Evolutionary conservation across 2,113 vertebrate species (phyloP), one percentile per base, ranked within the genome.

Genomic region (Xenopus laevis): DNA sequence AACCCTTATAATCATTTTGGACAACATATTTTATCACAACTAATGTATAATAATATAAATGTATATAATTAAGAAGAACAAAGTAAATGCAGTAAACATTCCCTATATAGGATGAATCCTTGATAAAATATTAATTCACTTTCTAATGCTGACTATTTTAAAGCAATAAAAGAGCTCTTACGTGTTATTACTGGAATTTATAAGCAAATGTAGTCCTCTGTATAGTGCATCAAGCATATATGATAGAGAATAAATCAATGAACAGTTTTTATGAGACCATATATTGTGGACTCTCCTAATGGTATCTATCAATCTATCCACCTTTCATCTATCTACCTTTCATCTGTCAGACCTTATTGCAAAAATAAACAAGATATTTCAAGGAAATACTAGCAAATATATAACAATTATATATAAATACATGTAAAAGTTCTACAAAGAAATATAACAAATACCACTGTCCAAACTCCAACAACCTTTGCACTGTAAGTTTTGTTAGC

Each of bases 101-200:
- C 30, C 8, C 17, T 53, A 60, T 74, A 74, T 57, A 59, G 60
- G 27, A n/a, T 46, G 59, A 74, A 74, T 30, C 53, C 15, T 33
- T 60, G 53, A 27, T 60, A 60, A 66, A 74, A 74, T 74, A 60
- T 74, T 66, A 67, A 74, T 74, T 60, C 67, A 27, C 15, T 50
- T 74, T 66, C 65, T 74, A 44, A 74, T 53, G 33, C 47, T 53
- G 61, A 53, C 27, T 52, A 16, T 72, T 20, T 20, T 53, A 72
- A 4, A n/a, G 40, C 12, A 55, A 53, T 18, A 16, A 20, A 68
- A 55, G 58, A 72, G 63, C 30, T 65, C 59, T 72, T 53, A 57
- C 57, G 53, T 57, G 47, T 65, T 65, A 53, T 62, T 52, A 65
- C 47, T 10, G 47, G 18, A 44, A 52, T 65, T 65, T 27, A 23